These are phyloP conservation scores for Corapipo altera DNA, from an alignment of 2,113 vertebrate species.

Conservation along the genomic window DNA sequence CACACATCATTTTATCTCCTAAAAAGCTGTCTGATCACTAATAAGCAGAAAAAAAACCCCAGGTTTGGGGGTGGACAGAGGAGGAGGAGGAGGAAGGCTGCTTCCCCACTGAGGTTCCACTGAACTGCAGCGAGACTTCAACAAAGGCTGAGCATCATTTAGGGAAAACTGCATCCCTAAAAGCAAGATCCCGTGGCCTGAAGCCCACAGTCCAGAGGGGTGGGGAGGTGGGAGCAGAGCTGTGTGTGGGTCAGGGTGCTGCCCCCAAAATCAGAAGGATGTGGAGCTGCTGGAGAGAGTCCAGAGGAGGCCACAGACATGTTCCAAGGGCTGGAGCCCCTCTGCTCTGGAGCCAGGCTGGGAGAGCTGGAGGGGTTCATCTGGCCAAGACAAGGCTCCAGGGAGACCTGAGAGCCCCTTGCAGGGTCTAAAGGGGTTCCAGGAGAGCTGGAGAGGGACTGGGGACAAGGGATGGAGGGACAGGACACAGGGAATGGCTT, in stretches of 20 bases:
- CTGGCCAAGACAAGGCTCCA: neutral
- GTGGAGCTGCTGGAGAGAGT: neutral
- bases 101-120: accelerated
- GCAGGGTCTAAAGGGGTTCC: neutral
- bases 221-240: accelerated
- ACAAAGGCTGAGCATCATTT: accelerated
- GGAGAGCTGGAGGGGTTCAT: neutral
- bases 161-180: neutral
- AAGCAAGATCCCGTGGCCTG: accelerated
- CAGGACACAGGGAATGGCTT: neutral
- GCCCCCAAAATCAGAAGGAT: neutral
- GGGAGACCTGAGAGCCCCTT: neutral
- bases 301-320: accelerated
- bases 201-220: accelerated
- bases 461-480: neutral
- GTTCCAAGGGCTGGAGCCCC: neutral
- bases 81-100: neutral
- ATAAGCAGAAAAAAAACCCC: neutral
- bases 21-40: accelerated
- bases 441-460: neutral
- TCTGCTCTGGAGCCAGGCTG: neutral
- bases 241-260: accelerated
- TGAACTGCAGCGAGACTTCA: neutral
- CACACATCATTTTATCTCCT: accelerated
- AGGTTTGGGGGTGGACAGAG: neutral